These are phyloP conservation scores for Aplidium turbinatum DNA, from an alignment of 23 tunicate genomes.

Conservation along the genomic window DNA sequence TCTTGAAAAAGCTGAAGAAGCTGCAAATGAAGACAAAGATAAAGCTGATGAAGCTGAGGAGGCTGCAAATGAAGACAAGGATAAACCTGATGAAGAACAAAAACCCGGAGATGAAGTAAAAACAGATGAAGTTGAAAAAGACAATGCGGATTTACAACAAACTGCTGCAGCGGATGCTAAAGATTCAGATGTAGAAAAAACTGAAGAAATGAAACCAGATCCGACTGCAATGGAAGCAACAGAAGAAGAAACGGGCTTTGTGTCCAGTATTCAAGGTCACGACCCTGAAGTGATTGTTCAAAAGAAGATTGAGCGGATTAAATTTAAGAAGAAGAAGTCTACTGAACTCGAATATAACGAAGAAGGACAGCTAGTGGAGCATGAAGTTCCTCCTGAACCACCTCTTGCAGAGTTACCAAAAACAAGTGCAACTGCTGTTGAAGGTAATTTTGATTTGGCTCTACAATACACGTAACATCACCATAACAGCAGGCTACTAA, in stretches of 20 bases:
- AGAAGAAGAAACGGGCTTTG: background rate
- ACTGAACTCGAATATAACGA: too few relatives aligned
- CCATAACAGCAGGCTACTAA: too few relatives aligned
- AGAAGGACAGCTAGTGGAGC: too few relatives aligned
- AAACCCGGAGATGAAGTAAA: constrained; percentile 8
- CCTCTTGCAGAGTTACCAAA: background rate
- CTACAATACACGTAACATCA: too few relatives aligned
- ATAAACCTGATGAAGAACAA: background rate
- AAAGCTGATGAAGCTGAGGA: constrained; percentile 15
- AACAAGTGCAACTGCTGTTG: background rate
- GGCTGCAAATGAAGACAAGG: background rate
- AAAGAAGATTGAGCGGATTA: too few relatives aligned
- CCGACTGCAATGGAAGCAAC: background rate
- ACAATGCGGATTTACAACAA: too few relatives aligned
- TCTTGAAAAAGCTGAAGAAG: constrained; percentile 16
- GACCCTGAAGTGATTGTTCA: background rate
- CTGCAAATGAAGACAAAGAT: constrained; percentile 13
- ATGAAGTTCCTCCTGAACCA: background rate
- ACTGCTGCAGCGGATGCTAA: background rate
- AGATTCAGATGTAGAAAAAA: background rate
- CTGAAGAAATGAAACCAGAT: background rate
- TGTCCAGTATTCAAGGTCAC: background rate
- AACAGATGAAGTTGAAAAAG: constrained; percentile 2
- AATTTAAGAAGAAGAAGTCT: too few relatives aligned
- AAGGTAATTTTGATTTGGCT: too few relatives aligned